Evolutionary conservation across 2,797 vertebrate species (phyloP).

Genomic region (Morelia viridis): DNA sequence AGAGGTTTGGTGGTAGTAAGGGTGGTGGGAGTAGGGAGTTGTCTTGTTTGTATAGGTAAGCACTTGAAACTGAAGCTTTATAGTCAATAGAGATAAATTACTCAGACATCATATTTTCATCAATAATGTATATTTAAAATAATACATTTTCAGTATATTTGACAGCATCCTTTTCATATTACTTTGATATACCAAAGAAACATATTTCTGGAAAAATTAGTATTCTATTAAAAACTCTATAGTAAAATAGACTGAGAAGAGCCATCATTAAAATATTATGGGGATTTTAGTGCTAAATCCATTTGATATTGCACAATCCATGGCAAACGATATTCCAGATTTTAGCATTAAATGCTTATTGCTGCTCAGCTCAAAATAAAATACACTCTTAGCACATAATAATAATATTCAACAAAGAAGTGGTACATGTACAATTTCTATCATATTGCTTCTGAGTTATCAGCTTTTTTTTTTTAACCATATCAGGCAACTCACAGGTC

Average conservation of each 20-base stretch:
- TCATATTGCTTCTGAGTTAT: slow-evolving; percentile 22
- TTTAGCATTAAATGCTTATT: slow-evolving; percentile 49
- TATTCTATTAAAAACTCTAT: slow-evolving; percentile 44
- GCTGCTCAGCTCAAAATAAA: slow-evolving; percentile 40
- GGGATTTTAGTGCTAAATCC: slow-evolving; percentile 35
- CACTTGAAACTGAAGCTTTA: slow-evolving; percentile 1
- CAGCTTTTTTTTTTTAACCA: background rate
- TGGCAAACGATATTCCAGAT: slow-evolving; percentile 44
- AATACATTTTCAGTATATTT: slow-evolving; percentile 13
- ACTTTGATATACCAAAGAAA: slow-evolving; percentile 56
- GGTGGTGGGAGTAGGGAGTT: background rate
- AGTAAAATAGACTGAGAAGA: slow-evolving; percentile 50
- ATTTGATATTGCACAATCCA: slow-evolving; percentile 45
- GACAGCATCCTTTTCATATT: slow-evolving; percentile 46
- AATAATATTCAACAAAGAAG: background rate
- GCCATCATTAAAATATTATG: slow-evolving; percentile 43
- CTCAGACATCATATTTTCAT: slow-evolving; percentile 20
- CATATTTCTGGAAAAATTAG: slow-evolving; percentile 43
- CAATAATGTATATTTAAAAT: slow-evolving; percentile 31
- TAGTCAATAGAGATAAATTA: slow-evolving; percentile 33
- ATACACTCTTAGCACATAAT: slow-evolving; percentile 34
- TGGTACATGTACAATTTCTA: fast-evolving
- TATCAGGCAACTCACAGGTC: background rate
- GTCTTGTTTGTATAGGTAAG: background rate
- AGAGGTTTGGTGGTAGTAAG: background rate